Base-by-base conservation (phyloP, 2,113 vertebrate species). In the Platichthys flesus region DNA sequence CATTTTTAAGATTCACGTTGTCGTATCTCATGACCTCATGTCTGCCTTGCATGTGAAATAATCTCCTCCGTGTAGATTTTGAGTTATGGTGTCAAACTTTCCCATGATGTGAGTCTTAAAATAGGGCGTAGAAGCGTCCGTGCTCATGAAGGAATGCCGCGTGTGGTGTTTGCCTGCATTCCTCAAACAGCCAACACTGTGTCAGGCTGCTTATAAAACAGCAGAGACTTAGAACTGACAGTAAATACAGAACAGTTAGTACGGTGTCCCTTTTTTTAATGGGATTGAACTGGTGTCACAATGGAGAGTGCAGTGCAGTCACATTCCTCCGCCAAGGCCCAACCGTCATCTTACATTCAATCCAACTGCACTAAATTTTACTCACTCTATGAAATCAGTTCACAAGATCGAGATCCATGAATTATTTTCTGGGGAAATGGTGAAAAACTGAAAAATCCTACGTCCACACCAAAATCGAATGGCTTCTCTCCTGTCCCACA, bases 111-210 rank as follows among this genome's bases (percentile, higher is more conserved):
- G 2, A 40, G 49, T 73, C 73, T 78, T 74, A 71, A 84, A 89
- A 85, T 75, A 82, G 61, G 45, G n/a, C 0, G 0, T 42, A 28
- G 31, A 67, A 40, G 42, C 7, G 15, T 63, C 67, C 4, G 0
- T 13, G 61, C 58, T 71, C 26, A 58, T 4, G 23, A 58, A 67
- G 84, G 91, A 95, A 94, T 94, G 92, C 13, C 1, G 89, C 63
- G n/a, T 0, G 81, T 28, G 90, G 71, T 68, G 93, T 92, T 93
- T 3, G 24, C 68, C 91, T 58, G 57, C 94, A 93, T 94, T 94
- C 92, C 87, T 80, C 35, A 23, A 71, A n/a, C 18, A 67, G 68
- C 15, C 61, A 76, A 51, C 31, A n/a, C 61, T 14, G 61, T 65
- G 10, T n/a, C 18, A 26, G 15, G 24, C 31, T 66, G 51, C 52